Conservation (phyloP, 1,140 invertebrate species). For the Aculops lycopersici region DNA sequence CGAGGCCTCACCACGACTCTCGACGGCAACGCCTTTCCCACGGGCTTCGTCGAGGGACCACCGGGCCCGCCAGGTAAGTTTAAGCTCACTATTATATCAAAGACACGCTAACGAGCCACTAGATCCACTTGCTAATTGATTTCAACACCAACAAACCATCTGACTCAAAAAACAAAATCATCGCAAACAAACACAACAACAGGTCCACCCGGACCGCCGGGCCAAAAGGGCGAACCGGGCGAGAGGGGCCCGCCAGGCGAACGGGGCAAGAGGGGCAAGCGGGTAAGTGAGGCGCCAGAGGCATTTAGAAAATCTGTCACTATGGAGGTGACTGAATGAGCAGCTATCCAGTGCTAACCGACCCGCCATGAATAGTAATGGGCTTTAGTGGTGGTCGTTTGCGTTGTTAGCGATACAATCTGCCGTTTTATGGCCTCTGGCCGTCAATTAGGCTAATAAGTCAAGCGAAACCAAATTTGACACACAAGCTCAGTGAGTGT, state of each 20-base stretch:
- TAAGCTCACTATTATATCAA: neutral
- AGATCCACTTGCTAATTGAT: neutral
- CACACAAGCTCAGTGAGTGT: too few relatives aligned
- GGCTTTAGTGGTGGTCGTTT: too few relatives aligned
- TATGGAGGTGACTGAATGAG: too few relatives aligned
- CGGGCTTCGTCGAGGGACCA: conserved; percentile 60
- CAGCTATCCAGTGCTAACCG: too few relatives aligned
- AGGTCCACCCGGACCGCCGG: conserved; percentile 28
- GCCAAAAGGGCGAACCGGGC: conserved; percentile 35
- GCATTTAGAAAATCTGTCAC: too few relatives aligned
- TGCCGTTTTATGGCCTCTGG: too few relatives aligned
- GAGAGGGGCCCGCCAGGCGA: conserved; percentile 48
- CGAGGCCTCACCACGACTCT: conserved; percentile 54
- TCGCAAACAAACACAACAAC: conserved; percentile 58
- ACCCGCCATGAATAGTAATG: too few relatives aligned
- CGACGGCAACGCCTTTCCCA: conserved; percentile 55
- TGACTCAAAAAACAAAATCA: conserved; percentile 13
- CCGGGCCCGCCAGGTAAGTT: conserved; percentile 32
- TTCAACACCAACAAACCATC: neutral
- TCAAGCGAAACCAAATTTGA: too few relatives aligned
- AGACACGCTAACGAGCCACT: neutral
- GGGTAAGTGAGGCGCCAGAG: conserved; percentile 35
- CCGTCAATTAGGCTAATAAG: too few relatives aligned
- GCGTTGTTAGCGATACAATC: too few relatives aligned
- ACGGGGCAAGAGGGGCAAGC: conserved; percentile 57